Conservation (phyloP, 2,888 invertebrate species). For the Latrodectus elegans region DNA sequence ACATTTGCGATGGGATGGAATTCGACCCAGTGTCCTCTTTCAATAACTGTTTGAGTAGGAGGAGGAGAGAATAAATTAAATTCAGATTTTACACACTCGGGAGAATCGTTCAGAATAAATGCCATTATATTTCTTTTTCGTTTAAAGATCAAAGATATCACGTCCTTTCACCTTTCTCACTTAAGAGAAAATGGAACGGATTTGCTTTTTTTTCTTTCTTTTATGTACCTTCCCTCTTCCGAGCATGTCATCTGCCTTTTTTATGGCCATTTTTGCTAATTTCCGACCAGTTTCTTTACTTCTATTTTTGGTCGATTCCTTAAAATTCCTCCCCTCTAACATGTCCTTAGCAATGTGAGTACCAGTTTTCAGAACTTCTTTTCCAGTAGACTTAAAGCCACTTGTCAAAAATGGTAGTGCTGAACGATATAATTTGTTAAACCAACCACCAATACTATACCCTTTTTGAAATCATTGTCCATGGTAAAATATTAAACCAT, state of each 20-base stretch:
- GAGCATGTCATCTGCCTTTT: constrained; percentile 4
- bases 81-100: background rate
- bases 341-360: background rate
- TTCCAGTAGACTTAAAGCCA: constrained; percentile 19
- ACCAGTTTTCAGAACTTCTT: constrained; percentile 29
- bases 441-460: constrained; percentile 33
- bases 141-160: background rate
- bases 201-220: background rate
- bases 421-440: constrained; percentile 17
- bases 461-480: constrained; percentile 19
- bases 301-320: background rate
- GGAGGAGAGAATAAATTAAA: background rate
- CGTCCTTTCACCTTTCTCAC: background rate
- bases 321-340: background rate
- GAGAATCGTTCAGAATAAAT: background rate
- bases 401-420: too few species aligned
- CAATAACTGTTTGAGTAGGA: background rate
- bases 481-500: background rate
- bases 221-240: background rate
- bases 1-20: background rate
- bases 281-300: constrained; percentile 5
- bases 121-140: background rate
- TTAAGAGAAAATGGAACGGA: background rate
- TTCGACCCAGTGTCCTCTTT: background rate
- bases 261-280: constrained; percentile 10